Evolutionary conservation across 2,888 invertebrate species (phyloP), one percentile per base, ranked within the genome.

Genomic region (Branchellion lobata): DNA sequence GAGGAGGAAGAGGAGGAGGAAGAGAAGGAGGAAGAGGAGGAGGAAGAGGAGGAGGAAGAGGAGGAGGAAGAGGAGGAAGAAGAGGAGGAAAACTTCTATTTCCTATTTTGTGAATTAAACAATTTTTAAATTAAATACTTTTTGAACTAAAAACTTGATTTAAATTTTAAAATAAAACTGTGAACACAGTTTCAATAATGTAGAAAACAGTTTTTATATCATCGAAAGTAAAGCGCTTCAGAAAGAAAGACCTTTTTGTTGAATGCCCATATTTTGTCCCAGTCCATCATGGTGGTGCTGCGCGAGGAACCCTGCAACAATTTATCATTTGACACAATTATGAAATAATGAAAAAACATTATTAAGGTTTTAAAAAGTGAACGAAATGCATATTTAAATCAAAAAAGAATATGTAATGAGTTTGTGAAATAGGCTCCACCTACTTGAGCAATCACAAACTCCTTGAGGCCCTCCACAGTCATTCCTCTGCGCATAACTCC

Each of bases 211-310:
- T n/a, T n/a, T n/a, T n/a, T n/a, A n/a, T n/a, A n/a, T n/a, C n/a
- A n/a, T n/a, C n/a, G n/a, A n/a, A n/a, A n/a, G n/a, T n/a, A n/a
- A n/a, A n/a, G n/a, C n/a, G n/a, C n/a, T n/a, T n/a, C n/a, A n/a
- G n/a, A n/a, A 65, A 14, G 40, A 14, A 5, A 57, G 82, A 92
- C 93, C 91, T 99, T 99, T 87, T 97, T 98, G 87, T 99, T 99
- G 85, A 98, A 94, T 18, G 98, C 92, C 99, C 99, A 99, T 84
- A 99, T 97, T 89, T 99, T 99, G 88, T 99, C 99, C 99, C 99
- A 99, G 88, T 97, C 96, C 99, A 99, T 99, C 88, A 95, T 95
- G 1, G 97, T 97, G 8, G 99, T 96, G 0, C 96, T 94, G 81
- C 94, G 91, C 74, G 96, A 97, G 73, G 97, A 96, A 79, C 99